phyloP scores from a whole-genome alignment of 2,797 vertebrate genomes.

The Coilia nasus region DNA sequence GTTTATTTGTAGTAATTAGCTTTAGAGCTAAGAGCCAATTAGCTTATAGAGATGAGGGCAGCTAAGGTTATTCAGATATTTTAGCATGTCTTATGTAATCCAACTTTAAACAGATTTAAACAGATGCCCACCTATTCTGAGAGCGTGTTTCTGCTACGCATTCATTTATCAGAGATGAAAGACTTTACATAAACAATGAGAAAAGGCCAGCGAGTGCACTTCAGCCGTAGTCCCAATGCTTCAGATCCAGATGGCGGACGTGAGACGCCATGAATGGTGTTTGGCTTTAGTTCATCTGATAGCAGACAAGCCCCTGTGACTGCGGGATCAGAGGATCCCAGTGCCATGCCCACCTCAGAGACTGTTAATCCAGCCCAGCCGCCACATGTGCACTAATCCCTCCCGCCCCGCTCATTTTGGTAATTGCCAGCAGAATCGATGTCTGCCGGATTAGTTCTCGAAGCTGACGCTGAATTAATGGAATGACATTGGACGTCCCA shows the following conservation, averaged over 20 bases:
- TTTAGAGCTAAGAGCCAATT: too few relatives aligned
- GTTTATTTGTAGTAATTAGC: background rate
- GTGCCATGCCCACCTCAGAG: background rate
- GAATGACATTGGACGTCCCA: background rate
- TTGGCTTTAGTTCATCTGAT: background rate
- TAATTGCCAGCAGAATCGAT: conserved; percentile 20
- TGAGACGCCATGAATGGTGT: background rate
- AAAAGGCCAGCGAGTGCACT: background rate
- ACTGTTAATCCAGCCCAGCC: background rate
- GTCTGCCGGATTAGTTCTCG: background rate
- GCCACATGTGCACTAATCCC: conserved; percentile 16
- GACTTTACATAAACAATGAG: background rate
- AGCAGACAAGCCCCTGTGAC: background rate
- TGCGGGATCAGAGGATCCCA: background rate
- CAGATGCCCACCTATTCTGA: background rate
- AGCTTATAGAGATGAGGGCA: background rate
- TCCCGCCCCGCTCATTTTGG: background rate
- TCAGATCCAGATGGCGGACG: background rate
- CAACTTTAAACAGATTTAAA: too few relatives aligned
- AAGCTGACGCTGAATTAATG: background rate
- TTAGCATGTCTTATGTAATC: background rate
- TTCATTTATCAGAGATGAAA: background rate
- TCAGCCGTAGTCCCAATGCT: background rate
- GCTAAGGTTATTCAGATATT: background rate
- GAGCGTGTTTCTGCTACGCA: background rate